Base-by-base conservation (phyloP, 1,140 invertebrate species). In the Nasonia longicornis region DNA sequence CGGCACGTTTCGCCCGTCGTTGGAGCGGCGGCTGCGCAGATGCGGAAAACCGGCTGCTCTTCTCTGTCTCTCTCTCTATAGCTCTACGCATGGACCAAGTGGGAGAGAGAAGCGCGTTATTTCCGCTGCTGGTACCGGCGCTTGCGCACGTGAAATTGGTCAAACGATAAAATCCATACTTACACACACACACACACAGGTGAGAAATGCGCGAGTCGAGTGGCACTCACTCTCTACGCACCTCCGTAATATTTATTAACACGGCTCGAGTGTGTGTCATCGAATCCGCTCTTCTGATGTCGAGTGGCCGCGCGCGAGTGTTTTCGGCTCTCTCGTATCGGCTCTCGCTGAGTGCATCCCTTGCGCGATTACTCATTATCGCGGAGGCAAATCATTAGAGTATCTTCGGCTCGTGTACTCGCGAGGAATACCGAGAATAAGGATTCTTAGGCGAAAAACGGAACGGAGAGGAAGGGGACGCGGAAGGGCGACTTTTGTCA, bases 401-500 rank as follows among this genome's bases (percentile, higher is more conserved):
- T 16, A 58, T 7, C 20, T 7, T 58, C 52, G 52, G 4, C 14
- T 20, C 16, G 52, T 16, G 6, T 20, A 58, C 52, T 58, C 31
- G 31, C 31, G 31, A 3, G 0, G n/a, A 7, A 6, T 58, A 58
- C 52, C 52, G 52, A 20, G 52, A 58, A 58, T 58, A 1, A 1
- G 20, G 16, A 4, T 20, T 20, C 16, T 58, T 77, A 26, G 75
- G 26, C 3, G 14, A 29, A 1, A 64, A 48, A 63, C 75, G 75
- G 75, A 77, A 77, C 16, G 48, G 35, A 64, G 70, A 79, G 80
- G 73, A 81, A 81, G 67, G 76, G 35, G 26, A n/a, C 52, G n/a
- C 26, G 80, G 64, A 81, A 81, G 80, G 73, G 22, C 72, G n/a
- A 26, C 72, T 70, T 79, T 79, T 79, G 35, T 79, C n/a, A 26